A percentile compares a stretch with the other conserved stretches of the same genome.
Conservation (phyloP, 2,797 vertebrate genomes). For the Gymnoscopelus braueri region DNA sequence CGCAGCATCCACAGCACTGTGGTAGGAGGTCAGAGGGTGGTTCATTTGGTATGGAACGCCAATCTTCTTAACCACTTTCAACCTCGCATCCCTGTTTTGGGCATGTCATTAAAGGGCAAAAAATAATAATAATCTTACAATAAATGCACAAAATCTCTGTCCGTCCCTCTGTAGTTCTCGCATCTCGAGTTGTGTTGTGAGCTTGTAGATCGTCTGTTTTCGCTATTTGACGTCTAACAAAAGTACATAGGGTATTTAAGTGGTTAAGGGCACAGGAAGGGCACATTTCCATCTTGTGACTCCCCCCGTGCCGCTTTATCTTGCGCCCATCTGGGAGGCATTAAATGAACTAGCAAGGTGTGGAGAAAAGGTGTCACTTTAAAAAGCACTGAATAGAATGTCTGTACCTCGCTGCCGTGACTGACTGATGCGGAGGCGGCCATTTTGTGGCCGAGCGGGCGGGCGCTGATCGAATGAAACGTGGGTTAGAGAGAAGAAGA, state of each 20-base stretch:
- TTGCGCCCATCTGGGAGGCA: slow-evolving; percentile 18
- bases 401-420: slow-evolving; percentile 32
- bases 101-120: no score
- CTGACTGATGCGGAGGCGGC: slow-evolving; percentile 53
- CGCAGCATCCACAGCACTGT: slow-evolving; percentile 28
- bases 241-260: no score
- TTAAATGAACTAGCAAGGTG: slow-evolving; percentile 66
- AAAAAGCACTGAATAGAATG: slow-evolving; percentile 62
- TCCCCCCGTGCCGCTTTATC: slow-evolving; percentile 25
- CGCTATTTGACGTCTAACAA: no score
- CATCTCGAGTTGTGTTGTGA: no score
- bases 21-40: slow-evolving; percentile 31
- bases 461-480: slow-evolving; percentile 58
- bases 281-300: no score
- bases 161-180: no score
- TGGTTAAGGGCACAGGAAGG: no score
- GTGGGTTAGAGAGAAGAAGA: slow-evolving; percentile 61
- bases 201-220: no score
- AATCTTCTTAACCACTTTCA: slow-evolving; percentile 12
- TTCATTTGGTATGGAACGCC: slow-evolving; percentile 38
- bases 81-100: no score
- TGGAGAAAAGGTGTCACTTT: slow-evolving; percentile 59
- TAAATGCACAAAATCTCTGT: no score
- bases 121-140: no score
- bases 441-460: slow-evolving; percentile 56